phyloP scores from a whole-genome alignment of 2,113 vertebrate genomes.

The Numida meleagris region DNA sequence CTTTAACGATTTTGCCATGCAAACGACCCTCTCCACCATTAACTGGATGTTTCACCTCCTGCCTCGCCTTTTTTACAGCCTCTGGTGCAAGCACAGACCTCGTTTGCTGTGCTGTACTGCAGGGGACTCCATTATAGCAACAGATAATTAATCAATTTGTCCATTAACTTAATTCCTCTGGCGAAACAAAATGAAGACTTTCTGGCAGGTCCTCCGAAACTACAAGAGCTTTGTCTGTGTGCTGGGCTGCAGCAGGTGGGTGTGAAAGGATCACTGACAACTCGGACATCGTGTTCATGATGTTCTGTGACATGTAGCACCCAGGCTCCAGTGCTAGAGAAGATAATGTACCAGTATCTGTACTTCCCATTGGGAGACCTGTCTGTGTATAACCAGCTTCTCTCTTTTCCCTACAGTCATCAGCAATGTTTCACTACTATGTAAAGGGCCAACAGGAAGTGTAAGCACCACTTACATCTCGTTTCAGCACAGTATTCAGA shows the following conservation, averaged over 20 bases:
- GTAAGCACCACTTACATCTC: background rate
- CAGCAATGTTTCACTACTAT: background rate
- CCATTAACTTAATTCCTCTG: background rate
- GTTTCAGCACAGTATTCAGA: slow-evolving; percentile 17
- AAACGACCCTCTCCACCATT: background rate
- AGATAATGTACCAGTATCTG: background rate
- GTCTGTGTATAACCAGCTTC: background rate
- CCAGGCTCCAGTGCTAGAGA: background rate
- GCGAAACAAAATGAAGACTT: background rate
- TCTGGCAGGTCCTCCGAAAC: background rate
- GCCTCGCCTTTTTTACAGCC: background rate
- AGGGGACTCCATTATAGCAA: background rate
- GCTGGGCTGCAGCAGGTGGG: background rate
- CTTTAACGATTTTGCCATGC: background rate
- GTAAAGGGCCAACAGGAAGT: background rate
- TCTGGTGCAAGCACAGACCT: background rate
- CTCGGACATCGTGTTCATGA: accelerated
- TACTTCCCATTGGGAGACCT: background rate
- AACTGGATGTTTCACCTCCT: background rate
- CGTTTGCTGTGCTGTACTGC: background rate
- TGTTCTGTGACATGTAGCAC: background rate
- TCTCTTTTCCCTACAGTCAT: background rate
- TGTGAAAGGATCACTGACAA: background rate
- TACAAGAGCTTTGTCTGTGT: background rate
- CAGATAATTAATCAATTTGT: background rate